Evolutionary conservation across 2,113 vertebrate genomes (phyloP).

Genomic region (Dunckerocampus dactyliophorus): DNA sequence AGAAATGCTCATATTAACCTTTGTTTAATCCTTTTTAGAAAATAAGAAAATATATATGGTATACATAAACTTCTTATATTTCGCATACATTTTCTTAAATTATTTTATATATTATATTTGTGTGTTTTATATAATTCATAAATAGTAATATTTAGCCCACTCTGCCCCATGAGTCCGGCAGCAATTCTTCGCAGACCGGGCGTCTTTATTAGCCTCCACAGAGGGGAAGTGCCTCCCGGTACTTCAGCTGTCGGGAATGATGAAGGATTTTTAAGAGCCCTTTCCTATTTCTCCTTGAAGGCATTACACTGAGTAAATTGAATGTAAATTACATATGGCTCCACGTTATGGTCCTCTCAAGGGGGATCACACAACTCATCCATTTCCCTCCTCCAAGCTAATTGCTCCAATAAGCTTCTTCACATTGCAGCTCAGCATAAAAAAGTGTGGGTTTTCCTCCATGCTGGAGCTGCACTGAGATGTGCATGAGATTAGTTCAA

Average conservation of each 20-base stretch:
- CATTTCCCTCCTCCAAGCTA: constrained; percentile 33
- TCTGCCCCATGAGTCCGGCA: background rate
- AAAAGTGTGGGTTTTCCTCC: constrained; percentile 31
- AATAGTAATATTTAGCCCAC: too few relatives aligned
- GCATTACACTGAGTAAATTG: constrained; percentile 42
- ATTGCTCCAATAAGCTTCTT: constrained; percentile 45
- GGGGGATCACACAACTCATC: constrained; percentile 42
- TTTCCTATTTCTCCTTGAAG: constrained; percentile 19
- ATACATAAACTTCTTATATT: too few relatives aligned
- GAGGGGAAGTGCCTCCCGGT: background rate
- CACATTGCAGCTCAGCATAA: constrained; percentile 35
- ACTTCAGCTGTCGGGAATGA: constrained; percentile 20
- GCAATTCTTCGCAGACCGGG: background rate
- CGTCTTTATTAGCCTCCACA: constrained; percentile 1
- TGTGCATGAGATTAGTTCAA: constrained; percentile 33
- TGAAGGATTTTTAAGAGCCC: constrained; percentile 7
- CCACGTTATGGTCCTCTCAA: constrained; percentile 42
- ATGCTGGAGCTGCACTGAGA: constrained; percentile 13
- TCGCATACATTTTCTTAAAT: too few relatives aligned
- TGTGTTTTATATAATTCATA: too few relatives aligned
- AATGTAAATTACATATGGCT: constrained; percentile 49
- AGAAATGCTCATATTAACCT: too few relatives aligned
- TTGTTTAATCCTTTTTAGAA: too few relatives aligned
- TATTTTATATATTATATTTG: too few relatives aligned
- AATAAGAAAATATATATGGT: too few relatives aligned